Base-by-base conservation (phyloP, 2,888 invertebrate species). In the Mythimna pallens region DNA sequence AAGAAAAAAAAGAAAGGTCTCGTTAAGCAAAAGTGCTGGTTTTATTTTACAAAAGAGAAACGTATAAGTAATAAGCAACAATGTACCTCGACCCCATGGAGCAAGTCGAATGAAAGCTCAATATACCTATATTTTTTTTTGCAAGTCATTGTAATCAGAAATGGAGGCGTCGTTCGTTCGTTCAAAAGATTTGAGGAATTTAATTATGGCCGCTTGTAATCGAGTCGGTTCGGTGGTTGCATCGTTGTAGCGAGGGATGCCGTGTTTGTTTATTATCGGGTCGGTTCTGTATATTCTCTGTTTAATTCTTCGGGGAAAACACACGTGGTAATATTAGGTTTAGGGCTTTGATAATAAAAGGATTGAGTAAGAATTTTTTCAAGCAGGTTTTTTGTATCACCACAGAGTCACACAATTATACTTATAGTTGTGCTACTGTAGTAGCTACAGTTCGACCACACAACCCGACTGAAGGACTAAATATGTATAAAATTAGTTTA, bases 131-230 rank as follows among this genome's bases (percentile, higher is more conserved):
- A 7, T 47, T n/a, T 22, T 84, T n/a, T 86, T 88, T 86, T 82
- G 47, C 59, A 73, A 72, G 73, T 78, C 83, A 83, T 89, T 89
- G 88, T 89, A 80, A 75, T 73, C 78, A 73, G 76, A 86, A 91
- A 89, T 88, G 84, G 85, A 87, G 87, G 72, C 77, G 59, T 75
- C 57, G 70, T 70, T 69, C 57, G 70, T 70, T 69, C 70, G 67
- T 76, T 85, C 81, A 87, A 89, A 89, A 87, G 89, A 86, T 86
- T 86, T 82, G 75, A 87, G 81, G 85, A 90, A 90, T 91, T 92
- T 90, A 90, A 92, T 92, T 89, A 91, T 84, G 72, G 73, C 71
- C 43, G 65, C 47, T 67, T 78, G 83, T 83, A 85, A 83, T 85
- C 80, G 73, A 77, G 65, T 30, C 58, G 50, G 70, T 50, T 40